Evolutionary conservation across 1,140 invertebrate genomes (phyloP).

Genomic region (Psix sp.): DNA sequence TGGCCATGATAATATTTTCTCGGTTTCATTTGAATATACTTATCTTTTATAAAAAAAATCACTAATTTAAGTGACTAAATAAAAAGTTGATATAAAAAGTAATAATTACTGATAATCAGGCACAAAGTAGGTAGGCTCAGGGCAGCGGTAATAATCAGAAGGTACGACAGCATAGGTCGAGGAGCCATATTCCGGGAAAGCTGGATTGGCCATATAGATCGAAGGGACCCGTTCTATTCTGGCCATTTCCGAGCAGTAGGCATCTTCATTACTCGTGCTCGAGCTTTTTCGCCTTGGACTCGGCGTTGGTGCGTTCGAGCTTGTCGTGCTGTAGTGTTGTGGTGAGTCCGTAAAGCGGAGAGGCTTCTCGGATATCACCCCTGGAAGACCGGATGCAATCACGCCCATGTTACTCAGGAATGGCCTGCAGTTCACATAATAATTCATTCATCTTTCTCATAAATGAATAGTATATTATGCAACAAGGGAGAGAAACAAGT

Average conservation of each 20-base stretch:
- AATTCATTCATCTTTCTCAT: neutral
- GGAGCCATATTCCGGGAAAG: conserved; percentile 70
- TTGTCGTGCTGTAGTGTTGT: conserved; percentile 79
- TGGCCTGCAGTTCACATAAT: conserved; percentile 62
- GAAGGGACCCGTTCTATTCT: conserved; percentile 77
- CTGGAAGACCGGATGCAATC: conserved; percentile 68
- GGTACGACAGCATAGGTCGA: conserved; percentile 68
- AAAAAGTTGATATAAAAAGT: conserved; percentile 4
- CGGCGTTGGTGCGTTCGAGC: conserved; percentile 81
- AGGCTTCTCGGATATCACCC: conserved; percentile 78
- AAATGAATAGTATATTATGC: too few species aligned
- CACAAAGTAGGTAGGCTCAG: conserved; percentile 68
- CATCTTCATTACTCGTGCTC: conserved; percentile 80
- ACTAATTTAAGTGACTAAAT: too few species aligned
- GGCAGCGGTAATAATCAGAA: conserved; percentile 66
- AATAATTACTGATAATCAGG: conserved; percentile 71
- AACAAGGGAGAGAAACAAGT: too few species aligned
- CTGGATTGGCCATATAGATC: conserved; percentile 75
- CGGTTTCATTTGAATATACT: too few species aligned
- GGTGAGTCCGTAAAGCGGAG: conserved; percentile 87
- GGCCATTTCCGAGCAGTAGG: conserved; percentile 71
- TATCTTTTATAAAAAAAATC: too few species aligned
- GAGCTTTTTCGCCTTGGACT: conserved; percentile 84
- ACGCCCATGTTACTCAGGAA: conserved; percentile 73
- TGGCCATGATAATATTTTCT: too few species aligned